Base-by-base conservation (phyloP, 2,797 vertebrate species). In the Pyrrhura leucotis region DNA sequence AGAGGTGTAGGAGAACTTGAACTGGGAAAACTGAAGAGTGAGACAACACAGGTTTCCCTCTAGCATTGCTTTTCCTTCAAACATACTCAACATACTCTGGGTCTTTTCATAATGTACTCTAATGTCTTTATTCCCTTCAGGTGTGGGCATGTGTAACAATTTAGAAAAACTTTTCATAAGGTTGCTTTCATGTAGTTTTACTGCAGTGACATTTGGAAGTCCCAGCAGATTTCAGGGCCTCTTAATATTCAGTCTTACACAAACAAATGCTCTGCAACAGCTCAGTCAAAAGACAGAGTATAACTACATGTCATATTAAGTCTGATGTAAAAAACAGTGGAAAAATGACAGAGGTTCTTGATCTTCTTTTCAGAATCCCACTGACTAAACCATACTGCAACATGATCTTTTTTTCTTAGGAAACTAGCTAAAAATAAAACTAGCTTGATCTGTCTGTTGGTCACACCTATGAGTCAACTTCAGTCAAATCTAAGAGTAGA, bases 221-320 rank as follows among this genome's bases (percentile, higher is more conserved):
- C 35, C 15, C 82, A 84, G 25, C 11, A 81, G 45, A 71, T 9
- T 40, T 77, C 50, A 66, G 28, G 23, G 31, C 3, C 42, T 5
- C 1, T 39, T 85, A 82, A 51, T 58, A 61, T 23, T 40, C 17
- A 37, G 39, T 3, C 28, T 67, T 65, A 45, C 3, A 76, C 12
- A 63, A 88, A 66, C 1, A 76, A 79, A 84, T 54, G 15, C 25
- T 9, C 6, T 61, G 5, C 61, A 72, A 35, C 35, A 78, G 14
- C n/a, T 48, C 14, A 3, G 0, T 35, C 40, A 76, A 40, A 80
- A 62, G 7, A 65, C n/a, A n/a, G 0, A 7, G 2, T 44, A 10
- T 53, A 59, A 86, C 14, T 68, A 48, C 18, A 20, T 33, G 33
- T 17, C 61, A 75, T 11, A 17, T 54, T 37, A 74, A 62, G 13